These are phyloP conservation scores for Eristalis arbustorum DNA, from an alignment of 2,888 invertebrate species.

Conservation along the genomic window DNA sequence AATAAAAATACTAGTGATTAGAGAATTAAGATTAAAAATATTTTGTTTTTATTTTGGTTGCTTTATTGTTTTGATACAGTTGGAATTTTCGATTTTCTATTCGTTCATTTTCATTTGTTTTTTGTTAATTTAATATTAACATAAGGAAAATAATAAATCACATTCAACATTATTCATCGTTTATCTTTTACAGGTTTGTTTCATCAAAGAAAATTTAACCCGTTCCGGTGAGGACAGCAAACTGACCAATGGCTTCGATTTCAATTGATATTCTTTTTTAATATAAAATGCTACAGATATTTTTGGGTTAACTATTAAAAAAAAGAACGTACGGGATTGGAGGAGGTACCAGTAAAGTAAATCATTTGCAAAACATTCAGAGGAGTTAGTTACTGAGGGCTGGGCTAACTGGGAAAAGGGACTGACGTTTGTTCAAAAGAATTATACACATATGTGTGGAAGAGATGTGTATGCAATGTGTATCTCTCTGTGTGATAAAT, in stretches of 20 bases:
- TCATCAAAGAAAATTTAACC: constrained; percentile 47
- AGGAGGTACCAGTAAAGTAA: constrained; percentile 19
- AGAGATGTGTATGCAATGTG: neutral
- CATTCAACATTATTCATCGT: constrained; percentile 39
- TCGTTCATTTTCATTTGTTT: constrained; percentile 1
- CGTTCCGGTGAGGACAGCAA: constrained; percentile 62
- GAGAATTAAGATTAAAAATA: constrained; percentile 51
- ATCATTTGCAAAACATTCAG: constrained; percentile 51
- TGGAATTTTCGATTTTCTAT: constrained; percentile 13
- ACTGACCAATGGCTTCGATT: neutral
- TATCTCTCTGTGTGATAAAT: neutral
- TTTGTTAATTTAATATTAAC: constrained; percentile 58
- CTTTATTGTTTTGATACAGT: constrained; percentile 44
- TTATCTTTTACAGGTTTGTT: constrained; percentile 15
- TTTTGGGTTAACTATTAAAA: constrained; percentile 57
- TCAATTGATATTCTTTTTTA: constrained; percentile 7
- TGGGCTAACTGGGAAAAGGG: neutral
- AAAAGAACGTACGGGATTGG: neutral
- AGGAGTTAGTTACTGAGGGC: constrained; percentile 44
- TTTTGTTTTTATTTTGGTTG: constrained; percentile 36
- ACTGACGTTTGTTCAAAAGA: constrained; percentile 5
- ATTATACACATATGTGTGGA: constrained; percentile 9
- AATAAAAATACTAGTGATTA: constrained; percentile 67
- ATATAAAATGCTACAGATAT: constrained; percentile 70
- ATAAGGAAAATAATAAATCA: constrained; percentile 46